Base-by-base conservation (phyloP, 2,797 vertebrate genomes). In the Enteromius afrohamiltoni region DNA sequence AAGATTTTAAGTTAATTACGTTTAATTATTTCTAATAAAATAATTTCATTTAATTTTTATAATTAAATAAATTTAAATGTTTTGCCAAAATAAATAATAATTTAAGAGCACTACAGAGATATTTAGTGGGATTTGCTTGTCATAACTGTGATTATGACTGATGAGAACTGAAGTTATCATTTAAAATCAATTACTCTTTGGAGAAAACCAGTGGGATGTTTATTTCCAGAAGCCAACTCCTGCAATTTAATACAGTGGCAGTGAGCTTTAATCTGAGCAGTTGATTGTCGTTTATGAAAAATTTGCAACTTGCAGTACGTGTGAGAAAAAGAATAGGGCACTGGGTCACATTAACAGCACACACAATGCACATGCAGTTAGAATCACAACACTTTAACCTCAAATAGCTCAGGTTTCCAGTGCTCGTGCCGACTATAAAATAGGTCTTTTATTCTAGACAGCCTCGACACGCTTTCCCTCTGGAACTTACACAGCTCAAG, bases 401-500 rank as follows among this genome's bases (percentile, higher is more conserved):
- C 45, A 23, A 83, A 76, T 31, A 45, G 45, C 49, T 77, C 51
- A 45, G 73, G 74, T 83, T 77, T 69, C 73, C 23, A 69, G 49
- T 9, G 31, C 73, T 69, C 49, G 73, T 76, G 81, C 47, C 0
- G 47, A 42, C 73, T 77, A 45, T 77, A 83, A 77, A 77, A 77
- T 67, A 34, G 45, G 9, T 29, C 16, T 82, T 74, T 82, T 34
- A 74, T 74, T 75, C 68, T 29, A 65, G 58, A 51, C 14, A 75
- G 45, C 45, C 42, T 23, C 23, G 4, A 76, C 47, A 55, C 45
- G 49, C 37, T 34, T 69, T 68, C 51, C 34, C 73, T 45, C 62
- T 58, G 73, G 47, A 83, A 67, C 73, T 68, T 58, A 45, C 2
- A 51, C 58, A 77, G 73, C n/a, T 83, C 62, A 77, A 74, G 23